Evolutionary conservation across 1,140 invertebrate genomes (phyloP).

Genomic region (Papilio polytes): DNA sequence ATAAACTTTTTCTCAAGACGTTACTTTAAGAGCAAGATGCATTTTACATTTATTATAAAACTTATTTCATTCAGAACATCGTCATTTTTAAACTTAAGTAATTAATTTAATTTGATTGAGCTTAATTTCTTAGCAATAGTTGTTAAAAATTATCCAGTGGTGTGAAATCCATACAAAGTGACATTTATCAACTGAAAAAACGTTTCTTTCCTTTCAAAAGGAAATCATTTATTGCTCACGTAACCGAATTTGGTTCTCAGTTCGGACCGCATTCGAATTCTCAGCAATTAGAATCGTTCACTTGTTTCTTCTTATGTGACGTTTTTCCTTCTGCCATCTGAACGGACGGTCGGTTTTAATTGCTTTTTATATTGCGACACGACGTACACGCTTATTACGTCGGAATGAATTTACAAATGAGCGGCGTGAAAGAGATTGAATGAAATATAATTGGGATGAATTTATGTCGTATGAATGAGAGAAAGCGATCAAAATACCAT

Average conservation of each 20-base stretch:
- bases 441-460: constrained; percentile 11
- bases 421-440: neutral
- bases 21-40: constrained; percentile 1
- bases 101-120: too few species aligned
- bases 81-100: neutral
- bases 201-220: neutral
- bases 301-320: constrained; percentile 6
- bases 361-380: constrained; percentile 26
- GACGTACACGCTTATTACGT: constrained; percentile 5
- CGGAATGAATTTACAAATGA: neutral
- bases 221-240: constrained; percentile 13
- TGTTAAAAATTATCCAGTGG: too few species aligned
- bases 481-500: too few species aligned
- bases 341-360: constrained; percentile 1
- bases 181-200: neutral
- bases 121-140: too few species aligned
- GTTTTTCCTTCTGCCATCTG: constrained; percentile 9
- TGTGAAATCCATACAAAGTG: too few species aligned
- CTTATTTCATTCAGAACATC: neutral
- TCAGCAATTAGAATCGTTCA: constrained; percentile 10
- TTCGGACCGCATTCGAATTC: neutral
- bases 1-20: neutral
- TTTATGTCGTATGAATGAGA: neutral
- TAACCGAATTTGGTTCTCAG: neutral
- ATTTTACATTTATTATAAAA: neutral